Conservation (phyloP, 2,888 invertebrate species). For the Idaea dimidiata region DNA sequence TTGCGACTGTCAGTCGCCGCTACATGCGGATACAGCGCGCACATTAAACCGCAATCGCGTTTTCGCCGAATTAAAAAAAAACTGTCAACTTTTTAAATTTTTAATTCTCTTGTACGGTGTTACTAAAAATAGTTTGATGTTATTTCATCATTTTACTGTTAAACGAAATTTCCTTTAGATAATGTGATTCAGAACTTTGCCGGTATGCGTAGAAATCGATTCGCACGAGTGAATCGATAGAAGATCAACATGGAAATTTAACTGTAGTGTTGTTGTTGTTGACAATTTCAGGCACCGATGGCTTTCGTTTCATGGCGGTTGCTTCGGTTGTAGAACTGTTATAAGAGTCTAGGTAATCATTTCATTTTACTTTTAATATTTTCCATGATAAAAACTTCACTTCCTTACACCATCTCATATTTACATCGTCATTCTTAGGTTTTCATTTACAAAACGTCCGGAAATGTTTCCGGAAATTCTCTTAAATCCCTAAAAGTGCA, state of each 20-base stretch:
- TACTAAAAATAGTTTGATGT: slow-evolving; percentile 25
- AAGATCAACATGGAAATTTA: slow-evolving; percentile 58
- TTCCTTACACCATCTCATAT: slow-evolving; percentile 7
- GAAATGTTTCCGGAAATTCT: slow-evolving; percentile 25
- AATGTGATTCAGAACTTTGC: slow-evolving; percentile 32
- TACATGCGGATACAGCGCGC: slow-evolving; percentile 56
- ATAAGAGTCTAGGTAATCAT: slow-evolving; percentile 30
- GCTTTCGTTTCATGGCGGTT: slow-evolving; percentile 59
- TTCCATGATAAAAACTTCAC: slow-evolving; percentile 10
- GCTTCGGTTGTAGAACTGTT: slow-evolving; percentile 55
- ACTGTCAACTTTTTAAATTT: neutral
- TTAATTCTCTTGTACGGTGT: slow-evolving; percentile 25
- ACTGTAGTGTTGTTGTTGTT: slow-evolving; percentile 51
- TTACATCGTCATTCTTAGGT: neutral
- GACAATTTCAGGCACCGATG: slow-evolving; percentile 64
- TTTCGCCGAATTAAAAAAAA: slow-evolving; percentile 3
- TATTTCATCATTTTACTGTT: slow-evolving; percentile 25
- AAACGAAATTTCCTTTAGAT: slow-evolving; percentile 28
- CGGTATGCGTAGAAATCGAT: slow-evolving; percentile 67
- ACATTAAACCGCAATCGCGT: slow-evolving; percentile 26
- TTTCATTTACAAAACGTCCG: slow-evolving; percentile 3
- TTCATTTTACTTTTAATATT: slow-evolving; percentile 19
- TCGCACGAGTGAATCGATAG: slow-evolving; percentile 52
- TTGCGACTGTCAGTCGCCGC: slow-evolving; percentile 48
- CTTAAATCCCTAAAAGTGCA: slow-evolving; percentile 22